Evolutionary conservation across 1,140 invertebrate genomes (phyloP).

Genomic region (Drosophila asahinai): DNA sequence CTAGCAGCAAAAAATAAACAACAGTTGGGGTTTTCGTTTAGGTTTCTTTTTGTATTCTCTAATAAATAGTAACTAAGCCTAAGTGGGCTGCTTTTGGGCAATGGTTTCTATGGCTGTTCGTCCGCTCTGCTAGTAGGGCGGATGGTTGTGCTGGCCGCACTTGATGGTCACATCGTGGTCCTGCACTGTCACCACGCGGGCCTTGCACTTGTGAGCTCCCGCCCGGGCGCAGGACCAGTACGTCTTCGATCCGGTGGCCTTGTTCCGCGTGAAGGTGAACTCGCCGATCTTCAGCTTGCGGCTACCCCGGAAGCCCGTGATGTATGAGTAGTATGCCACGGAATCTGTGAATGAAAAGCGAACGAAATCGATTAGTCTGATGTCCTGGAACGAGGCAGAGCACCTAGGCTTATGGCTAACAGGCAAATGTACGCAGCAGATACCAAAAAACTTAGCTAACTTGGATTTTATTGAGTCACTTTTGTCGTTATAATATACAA

Average conservation of each 20-base stretch:
- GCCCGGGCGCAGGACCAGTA: slow-evolving; percentile 85
- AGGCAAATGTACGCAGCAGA: slow-evolving; percentile 25
- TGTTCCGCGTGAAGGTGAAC: slow-evolving; percentile 82
- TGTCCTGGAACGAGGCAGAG: background rate
- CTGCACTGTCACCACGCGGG: slow-evolving; percentile 79
- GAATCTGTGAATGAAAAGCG: slow-evolving; percentile 48
- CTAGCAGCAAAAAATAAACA: slow-evolving; percentile 16
- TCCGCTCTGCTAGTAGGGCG: slow-evolving; percentile 74
- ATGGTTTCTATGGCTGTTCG: slow-evolving; percentile 12
- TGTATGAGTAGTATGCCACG: slow-evolving; percentile 72
- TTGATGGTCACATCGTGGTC: slow-evolving; percentile 82
- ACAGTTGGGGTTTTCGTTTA: slow-evolving; percentile 16
- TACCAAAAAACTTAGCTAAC: slow-evolving; percentile 35
- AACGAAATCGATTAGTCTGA: slow-evolving; percentile 45
- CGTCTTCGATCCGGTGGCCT: slow-evolving; percentile 74
- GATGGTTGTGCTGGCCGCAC: slow-evolving; percentile 82
- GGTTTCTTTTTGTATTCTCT: slow-evolving; percentile 34
- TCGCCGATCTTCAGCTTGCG: slow-evolving; percentile 84
- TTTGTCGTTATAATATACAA: slow-evolving; percentile 28
- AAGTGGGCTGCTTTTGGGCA: slow-evolving; percentile 5
- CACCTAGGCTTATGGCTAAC: background rate
- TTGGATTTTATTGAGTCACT: slow-evolving; percentile 58
- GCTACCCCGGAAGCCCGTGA: slow-evolving; percentile 84
- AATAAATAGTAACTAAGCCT: slow-evolving; percentile 41
- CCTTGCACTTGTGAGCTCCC: slow-evolving; percentile 84